phyloP scores from a whole-genome alignment of 2,888 invertebrate genomes.

The Unio pictorum region DNA sequence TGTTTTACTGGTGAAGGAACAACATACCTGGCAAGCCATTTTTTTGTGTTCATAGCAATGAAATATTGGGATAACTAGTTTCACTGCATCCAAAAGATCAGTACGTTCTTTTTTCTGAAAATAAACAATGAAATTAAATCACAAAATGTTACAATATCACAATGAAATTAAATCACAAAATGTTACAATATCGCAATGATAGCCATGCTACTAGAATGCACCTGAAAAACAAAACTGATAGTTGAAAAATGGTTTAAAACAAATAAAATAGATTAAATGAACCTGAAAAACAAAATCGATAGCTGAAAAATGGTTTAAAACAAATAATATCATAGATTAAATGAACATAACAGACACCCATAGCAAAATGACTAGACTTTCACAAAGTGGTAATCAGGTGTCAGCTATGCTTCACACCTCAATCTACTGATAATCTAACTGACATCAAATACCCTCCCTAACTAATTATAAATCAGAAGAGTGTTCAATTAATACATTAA shows the following conservation, averaged over 20 bases:
- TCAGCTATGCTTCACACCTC: no score
- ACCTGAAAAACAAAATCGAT: not conserved
- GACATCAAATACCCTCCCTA: no score
- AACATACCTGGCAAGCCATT: conserved; percentile 1
- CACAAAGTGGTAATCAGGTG: no score
- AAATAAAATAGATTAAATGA: no score
- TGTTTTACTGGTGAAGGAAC: no score
- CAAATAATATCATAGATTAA: not conserved
- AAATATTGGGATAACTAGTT: conserved; percentile 7
- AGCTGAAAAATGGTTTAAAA: not conserved
- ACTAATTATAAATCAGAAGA: no score
- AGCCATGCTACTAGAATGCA: not conserved
- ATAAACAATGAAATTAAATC: not conserved
- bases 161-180: not conserved
- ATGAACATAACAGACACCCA: no score
- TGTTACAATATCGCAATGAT: not conserved
- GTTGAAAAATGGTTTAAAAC: no score
- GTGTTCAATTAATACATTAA: no score
- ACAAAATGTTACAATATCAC: not conserved
- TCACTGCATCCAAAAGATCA: not conserved
- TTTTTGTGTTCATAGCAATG: conserved; percentile 6
- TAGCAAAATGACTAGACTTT: no score
- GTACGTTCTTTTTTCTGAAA: not conserved
- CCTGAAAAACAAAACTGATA: no score
- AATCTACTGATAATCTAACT: no score